Evolutionary conservation across 1,140 invertebrate species (phyloP), one percentile per base, ranked within the genome.

Genomic region (Philotrypesis tridentata): DNA sequence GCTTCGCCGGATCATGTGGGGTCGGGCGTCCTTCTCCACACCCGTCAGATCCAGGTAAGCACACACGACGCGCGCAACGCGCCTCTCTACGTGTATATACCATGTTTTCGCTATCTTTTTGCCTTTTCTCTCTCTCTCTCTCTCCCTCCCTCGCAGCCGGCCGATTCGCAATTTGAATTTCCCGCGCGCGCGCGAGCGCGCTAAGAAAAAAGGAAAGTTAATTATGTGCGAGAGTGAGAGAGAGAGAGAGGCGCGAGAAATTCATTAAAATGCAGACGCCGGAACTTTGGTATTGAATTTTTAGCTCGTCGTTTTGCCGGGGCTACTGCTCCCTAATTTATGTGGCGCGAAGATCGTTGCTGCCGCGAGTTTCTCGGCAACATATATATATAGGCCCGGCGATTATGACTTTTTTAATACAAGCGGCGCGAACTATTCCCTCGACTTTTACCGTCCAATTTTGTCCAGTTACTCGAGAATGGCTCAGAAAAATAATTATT

Each of bases 1-100:
- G 89, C 92, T 98, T 89, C 91, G 96, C 1, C 92, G 95, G 61
- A 92, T 97, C 33, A 97, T 98, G 96, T 98, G 97, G 97, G 97
- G 96, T 43, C 92, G 96, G 25, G 95, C 95, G 40, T 96, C 96
- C 2, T 96, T 97, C 79, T 96, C 96, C n/a, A 97, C 96, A 31
- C 96, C 96, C 9, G 94, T 96, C 17, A 96, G 96, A 91, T 90
- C 92, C 80, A 93, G 94, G 94, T 95, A 92, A 93, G 17, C 37
- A 76, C 3, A 29, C 7, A 9, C 27, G 4, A 9, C 27, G 4
- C 17, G 5, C 5, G 17, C 14, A 48, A 37, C 9, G 9, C 9
- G 9, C 33, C 3, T 37, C 3, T 37, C 9, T 17, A 48, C 7
- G n/a, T 17, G 17, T 4, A 48, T 17, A n/a, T 55, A 55, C 48